These are phyloP conservation scores for Glossophaga mutica DNA, from an alignment of 2,797 vertebrate genomes.

Conservation along the genomic window DNA sequence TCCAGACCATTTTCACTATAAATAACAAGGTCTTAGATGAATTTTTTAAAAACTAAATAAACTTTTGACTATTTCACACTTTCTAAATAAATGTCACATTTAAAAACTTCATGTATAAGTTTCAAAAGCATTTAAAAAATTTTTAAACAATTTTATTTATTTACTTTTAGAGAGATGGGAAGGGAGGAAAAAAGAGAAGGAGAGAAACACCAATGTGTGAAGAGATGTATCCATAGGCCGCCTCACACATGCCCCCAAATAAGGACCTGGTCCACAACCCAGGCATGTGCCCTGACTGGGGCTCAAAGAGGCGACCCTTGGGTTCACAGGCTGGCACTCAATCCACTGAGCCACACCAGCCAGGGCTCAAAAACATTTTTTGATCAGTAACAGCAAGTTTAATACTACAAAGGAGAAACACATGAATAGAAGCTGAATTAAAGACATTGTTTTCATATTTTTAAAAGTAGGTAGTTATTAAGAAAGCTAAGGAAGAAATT, in stretches of 20 bases:
- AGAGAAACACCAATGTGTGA: no score
- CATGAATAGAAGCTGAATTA: background rate
- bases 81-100: slow-evolving; percentile 17
- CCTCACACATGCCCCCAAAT: no score
- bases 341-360: no score
- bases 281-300: no score
- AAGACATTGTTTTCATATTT: background rate
- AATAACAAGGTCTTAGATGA: background rate
- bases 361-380: background rate
- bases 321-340: no score
- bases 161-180: no score
- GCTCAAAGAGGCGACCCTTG: no score
- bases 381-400: background rate
- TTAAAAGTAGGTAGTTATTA: slow-evolving; percentile 25
- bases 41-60: background rate
- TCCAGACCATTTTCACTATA: background rate
- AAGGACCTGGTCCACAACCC: no score
- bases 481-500: slow-evolving; percentile 8
- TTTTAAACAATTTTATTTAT: no score
- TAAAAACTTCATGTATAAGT: background rate
- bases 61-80: background rate
- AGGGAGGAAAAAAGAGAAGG: no score
- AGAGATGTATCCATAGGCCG: no score
- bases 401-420: background rate
- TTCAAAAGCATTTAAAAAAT: background rate